Conservation (phyloP, 2,888 invertebrate genomes). For the Chymomyza amoena region DNA sequence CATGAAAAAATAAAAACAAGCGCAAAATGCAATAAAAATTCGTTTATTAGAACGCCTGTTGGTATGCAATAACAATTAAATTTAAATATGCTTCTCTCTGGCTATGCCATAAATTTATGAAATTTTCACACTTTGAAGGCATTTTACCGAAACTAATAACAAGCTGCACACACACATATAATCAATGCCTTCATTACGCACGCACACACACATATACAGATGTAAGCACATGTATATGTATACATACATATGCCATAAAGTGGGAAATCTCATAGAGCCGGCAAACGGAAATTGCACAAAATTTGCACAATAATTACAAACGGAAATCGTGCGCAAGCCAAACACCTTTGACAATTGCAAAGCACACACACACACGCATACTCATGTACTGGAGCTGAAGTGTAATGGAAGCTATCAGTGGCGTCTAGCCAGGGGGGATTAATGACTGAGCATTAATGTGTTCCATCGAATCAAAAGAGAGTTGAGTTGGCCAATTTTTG, state of each 20-base stretch:
- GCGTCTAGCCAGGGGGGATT: no score
- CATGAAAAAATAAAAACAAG: slow-evolving; percentile 45
- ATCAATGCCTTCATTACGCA: slow-evolving; percentile 41
- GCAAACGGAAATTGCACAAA: slow-evolving; percentile 56
- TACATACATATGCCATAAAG: slow-evolving; percentile 46
- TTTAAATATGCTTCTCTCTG: not conserved
- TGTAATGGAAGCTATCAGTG: not conserved
- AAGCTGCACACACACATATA: slow-evolving; percentile 26
- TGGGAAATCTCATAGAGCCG: slow-evolving; percentile 47
- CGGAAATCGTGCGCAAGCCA: slow-evolving; percentile 59
- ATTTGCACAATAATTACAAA: slow-evolving; percentile 63
- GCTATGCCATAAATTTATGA: slow-evolving; percentile 5
- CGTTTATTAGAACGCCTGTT: slow-evolving; percentile 23
- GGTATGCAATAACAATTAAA: not conserved
- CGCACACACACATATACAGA: not conserved
- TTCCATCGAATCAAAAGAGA: no score
- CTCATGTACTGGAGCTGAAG: not conserved
- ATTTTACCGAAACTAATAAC: slow-evolving; percentile 28
- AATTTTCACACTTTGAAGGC: slow-evolving; percentile 44
- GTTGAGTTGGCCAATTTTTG: no score
- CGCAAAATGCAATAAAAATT: slow-evolving; percentile 7
- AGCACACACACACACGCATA: slow-evolving; percentile 1
- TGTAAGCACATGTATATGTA: slow-evolving; percentile 4
- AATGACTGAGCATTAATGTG: no score
- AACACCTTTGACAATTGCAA: slow-evolving; percentile 52